Evolutionary conservation across 2,888 invertebrate genomes (phyloP), one percentile per base, ranked within the genome.

Genomic region (Hedychridium roseum): DNA sequence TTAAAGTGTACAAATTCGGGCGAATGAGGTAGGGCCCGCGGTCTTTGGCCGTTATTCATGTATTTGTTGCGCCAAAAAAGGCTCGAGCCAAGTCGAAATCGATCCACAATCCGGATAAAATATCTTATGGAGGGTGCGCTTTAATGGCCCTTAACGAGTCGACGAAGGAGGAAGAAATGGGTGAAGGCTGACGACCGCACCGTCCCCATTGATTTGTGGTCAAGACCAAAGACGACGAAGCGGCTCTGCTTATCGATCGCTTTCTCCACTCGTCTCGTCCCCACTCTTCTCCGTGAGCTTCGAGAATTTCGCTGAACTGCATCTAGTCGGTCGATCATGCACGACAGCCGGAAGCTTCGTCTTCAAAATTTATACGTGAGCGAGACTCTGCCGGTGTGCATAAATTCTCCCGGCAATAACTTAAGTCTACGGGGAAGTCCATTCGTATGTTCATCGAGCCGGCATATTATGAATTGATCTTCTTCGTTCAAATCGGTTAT

Each of bases 21-120:
- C 57, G 44, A 64, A 68, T 60, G 64, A 58, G 64, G 56, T 50
- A 49, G 47, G 52, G 47, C 52, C 53, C n/a, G n/a, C n/a, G 59
- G 54, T 70, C 70, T 71, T 71, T 68, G 68, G 66, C 68, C 69
- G 70, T 74, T 74, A 76, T 76, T 76, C 76, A 76, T 74, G 75
- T 74, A 76, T 74, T 76, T 74, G 66, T 63, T 66, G 57, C 63
- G 52, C 64, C 67, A 63, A 68, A 68, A 67, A 73, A 73, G 72
- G 68, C 57, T n/a, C 38, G 36, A 52, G 27, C 50, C 48, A 20
- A 21, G n/a, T n/a, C n/a, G n/a, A 57, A 67, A 64, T 67, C 55
- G 69, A 70, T 70, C 60, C 64, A 66, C 66, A 62, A 64, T 59
- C 63, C 65, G 64, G 65, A 70, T 71, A 66, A 72, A 75, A 73